Evolutionary conservation across 2,113 vertebrate species (phyloP).

Genomic region (Leptodactylus fuscus): DNA sequence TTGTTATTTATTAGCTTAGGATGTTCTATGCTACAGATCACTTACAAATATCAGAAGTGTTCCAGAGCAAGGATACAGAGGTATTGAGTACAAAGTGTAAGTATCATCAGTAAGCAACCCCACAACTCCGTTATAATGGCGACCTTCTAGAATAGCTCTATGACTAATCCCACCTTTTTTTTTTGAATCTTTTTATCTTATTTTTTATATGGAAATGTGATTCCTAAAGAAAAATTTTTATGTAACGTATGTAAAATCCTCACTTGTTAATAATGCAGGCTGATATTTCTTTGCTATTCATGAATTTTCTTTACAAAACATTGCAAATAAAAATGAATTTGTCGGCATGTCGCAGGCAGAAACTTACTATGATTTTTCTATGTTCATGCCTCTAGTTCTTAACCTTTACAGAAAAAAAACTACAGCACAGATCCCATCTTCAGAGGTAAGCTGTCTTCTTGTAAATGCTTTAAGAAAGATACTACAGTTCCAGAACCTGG

Average conservation of each 20-base stretch:
- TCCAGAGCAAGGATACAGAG: neutral
- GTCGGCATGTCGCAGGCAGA: neutral
- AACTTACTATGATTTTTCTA: constrained; percentile 72
- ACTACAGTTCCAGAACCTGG: constrained; percentile 73
- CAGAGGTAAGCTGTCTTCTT: constrained; percentile 76
- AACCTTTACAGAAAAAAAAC: constrained; percentile 75
- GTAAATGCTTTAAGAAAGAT: constrained; percentile 87
- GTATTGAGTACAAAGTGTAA: no score
- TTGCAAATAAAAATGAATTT: constrained; percentile 68
- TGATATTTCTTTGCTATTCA: neutral
- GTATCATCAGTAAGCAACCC: neutral
- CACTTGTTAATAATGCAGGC: neutral
- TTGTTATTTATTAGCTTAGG: neutral
- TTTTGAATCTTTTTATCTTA: neutral
- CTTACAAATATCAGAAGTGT: neutral
- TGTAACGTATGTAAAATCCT: neutral
- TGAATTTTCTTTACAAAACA: constrained; percentile 19
- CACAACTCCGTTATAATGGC: neutral
- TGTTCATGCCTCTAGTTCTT: constrained; percentile 75
- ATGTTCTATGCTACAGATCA: neutral
- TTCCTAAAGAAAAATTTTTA: neutral
- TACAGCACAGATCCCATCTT: constrained; percentile 69
- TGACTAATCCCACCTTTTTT: neutral
- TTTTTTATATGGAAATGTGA: neutral
- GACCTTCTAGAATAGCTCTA: neutral